Conservation (phyloP, 2,113 vertebrate species). For the Pithys albifrons region DNA sequence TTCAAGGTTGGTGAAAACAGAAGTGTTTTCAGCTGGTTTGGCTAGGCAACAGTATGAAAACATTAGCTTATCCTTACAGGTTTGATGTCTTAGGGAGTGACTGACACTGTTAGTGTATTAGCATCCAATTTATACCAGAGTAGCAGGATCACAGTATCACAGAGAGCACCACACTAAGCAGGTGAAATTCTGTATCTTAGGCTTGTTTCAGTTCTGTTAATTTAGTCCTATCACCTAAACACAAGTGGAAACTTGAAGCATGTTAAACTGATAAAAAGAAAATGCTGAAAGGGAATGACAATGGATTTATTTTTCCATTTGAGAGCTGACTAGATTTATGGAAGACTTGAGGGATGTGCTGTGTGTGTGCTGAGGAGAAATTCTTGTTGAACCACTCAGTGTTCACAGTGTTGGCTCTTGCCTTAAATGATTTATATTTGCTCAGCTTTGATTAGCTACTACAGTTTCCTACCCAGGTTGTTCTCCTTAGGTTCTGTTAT, state of each 20-base stretch:
- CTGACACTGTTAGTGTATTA: not conserved
- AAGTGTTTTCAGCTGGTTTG: not conserved
- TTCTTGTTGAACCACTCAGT: not conserved
- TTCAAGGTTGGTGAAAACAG: not conserved
- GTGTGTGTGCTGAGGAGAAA: accelerated
- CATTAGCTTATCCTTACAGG: not conserved
- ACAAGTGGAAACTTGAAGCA: not conserved
- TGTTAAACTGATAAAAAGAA: not conserved
- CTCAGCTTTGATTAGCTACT: not conserved
- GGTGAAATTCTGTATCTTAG: not conserved
- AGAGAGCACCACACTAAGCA: not conserved
- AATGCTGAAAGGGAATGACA: not conserved
- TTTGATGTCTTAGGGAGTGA: not conserved
- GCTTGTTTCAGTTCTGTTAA: not conserved
- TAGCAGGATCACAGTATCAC: not conserved
- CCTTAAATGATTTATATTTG: not conserved
- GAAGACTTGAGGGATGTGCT: not conserved
- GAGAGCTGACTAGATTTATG: not conserved
- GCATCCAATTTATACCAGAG: not conserved
- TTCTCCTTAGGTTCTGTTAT: not conserved
- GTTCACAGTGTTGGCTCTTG: not conserved
- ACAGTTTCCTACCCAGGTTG: not conserved
- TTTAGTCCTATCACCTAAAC: not conserved
- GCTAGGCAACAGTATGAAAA: not conserved
- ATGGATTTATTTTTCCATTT: not conserved